These are phyloP conservation scores for Galago senegalensis DNA, from an alignment of 2,797 vertebrate species.

Conservation along the genomic window DNA sequence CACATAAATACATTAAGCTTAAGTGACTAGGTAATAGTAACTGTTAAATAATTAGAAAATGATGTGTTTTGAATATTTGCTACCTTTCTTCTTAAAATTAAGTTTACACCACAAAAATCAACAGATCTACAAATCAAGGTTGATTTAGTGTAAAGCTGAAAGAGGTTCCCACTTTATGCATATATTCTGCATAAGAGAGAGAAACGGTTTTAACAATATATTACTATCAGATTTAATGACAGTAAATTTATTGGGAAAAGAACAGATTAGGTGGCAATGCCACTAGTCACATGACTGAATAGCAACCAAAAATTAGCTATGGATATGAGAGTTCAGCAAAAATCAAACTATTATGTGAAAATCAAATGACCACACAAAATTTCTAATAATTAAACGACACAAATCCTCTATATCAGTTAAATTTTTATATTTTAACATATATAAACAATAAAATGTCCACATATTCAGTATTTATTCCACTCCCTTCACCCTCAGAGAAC, in stretches of 20 bases:
- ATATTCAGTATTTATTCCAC: neutral
- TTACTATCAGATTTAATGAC: neutral
- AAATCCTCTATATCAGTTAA: neutral
- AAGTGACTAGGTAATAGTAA: neutral
- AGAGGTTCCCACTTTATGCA: neutral
- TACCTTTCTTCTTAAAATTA: neutral
- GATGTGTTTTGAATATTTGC: neutral
- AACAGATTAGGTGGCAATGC: neutral
- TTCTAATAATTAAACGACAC: neutral
- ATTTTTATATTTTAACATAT: neutral
- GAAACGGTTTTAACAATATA: neutral
- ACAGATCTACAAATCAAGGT: neutral
- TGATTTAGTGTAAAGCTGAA: neutral
- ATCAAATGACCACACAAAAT: neutral
- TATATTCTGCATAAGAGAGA: neutral
- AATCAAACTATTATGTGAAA: neutral
- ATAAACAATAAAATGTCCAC: neutral
- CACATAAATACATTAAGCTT: neutral
- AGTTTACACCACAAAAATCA: neutral
- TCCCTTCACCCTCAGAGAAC: neutral
- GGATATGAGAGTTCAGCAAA: neutral
- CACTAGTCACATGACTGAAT: neutral
- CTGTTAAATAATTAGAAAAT: neutral
- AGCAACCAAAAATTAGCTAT: neutral
- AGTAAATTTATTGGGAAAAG: neutral